Percentiles rank a stretch among this genome's conserved stretches.
Evolutionary conservation across 2,113 vertebrate species (phyloP).

Genomic region (Hippocampus comes): DNA sequence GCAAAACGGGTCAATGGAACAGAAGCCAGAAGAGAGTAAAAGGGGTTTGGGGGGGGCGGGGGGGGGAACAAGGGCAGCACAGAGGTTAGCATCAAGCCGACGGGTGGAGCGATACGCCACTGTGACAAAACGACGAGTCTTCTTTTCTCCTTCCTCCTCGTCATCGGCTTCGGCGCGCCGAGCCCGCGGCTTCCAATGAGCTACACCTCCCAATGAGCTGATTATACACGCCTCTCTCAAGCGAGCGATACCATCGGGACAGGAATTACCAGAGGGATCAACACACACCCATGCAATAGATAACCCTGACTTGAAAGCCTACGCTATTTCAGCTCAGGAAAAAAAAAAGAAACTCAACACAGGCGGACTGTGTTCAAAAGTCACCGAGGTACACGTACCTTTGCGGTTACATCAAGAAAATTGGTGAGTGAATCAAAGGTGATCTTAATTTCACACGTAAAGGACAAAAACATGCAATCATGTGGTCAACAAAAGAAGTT

Average conservation of each 20-base stretch:
- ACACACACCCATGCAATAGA: slow-evolving; percentile 50
- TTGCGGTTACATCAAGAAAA: neutral
- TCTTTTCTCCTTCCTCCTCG: slow-evolving; percentile 16
- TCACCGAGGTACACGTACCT: neutral
- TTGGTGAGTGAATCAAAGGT: neutral
- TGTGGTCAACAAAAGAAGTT: too few relatives aligned
- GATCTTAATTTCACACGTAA: too few relatives aligned
- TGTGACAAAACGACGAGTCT: slow-evolving; percentile 41
- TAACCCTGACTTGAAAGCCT: slow-evolving; percentile 4
- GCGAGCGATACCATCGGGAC: slow-evolving; percentile 68
- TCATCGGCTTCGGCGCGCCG: slow-evolving; percentile 11
- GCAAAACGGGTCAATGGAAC: too few relatives aligned
- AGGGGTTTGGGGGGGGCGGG: too few relatives aligned
- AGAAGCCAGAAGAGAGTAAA: too few relatives aligned
- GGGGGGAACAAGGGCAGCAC: too few relatives aligned
- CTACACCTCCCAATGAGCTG: slow-evolving; percentile 68
- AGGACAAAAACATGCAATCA: too few relatives aligned
- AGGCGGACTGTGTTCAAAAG: neutral
- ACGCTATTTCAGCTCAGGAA: neutral
- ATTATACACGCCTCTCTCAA: slow-evolving; percentile 70
- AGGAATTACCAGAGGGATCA: slow-evolving; percentile 71
- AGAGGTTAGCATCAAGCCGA: neutral
- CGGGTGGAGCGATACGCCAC: slow-evolving; percentile 22
- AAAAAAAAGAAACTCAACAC: neutral
- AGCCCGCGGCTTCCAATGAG: slow-evolving; percentile 58